Evolutionary conservation across 2,888 invertebrate genomes (phyloP), one percentile per base, ranked within the genome.

Genomic region (Tuberolachnus salignus): DNA sequence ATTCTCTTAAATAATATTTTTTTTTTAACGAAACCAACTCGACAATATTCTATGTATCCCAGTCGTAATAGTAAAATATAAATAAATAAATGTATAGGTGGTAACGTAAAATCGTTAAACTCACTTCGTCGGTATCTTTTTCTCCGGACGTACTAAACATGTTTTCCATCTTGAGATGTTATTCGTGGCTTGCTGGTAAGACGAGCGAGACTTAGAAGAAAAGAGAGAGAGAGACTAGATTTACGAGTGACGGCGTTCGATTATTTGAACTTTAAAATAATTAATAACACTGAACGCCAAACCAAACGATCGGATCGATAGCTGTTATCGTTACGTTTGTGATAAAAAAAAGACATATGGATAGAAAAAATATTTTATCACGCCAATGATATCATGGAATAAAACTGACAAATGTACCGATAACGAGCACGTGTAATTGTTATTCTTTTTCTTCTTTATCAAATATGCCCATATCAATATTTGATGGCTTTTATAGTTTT

Each of bases 111-210:
- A 70, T 21, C 3, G 42, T 55, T 42, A 14, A 34, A 82, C 85
- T 87, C 86, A 92, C 92, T 89, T 92, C 91, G 86, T 92, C 92
- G 84, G 91, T 90, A 80, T 88, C 88, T 83, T 88, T 89, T 84
- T 90, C 85, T 83, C 88, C 87, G 84, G 86, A 86, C 84, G 86
- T 83, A 83, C 88, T 86, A 81, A 86, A 86, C n/a, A 86, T 86
- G 66, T 85, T 84, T 73, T 83, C 82, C 64, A 83, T 84, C 81
- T 83, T 84, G 34, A 49, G 42, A 10, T 72, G 61, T 19, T 10
- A 8, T 4, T 34, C 14, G 21, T 51, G 53, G 16, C 61, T 21
- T 6, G 34, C 61, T n/a, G 1, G 46, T 13, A 26, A 26, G 26
- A 46, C 13, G 72, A 72, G n/a, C n/a, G n/a, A n/a, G n/a, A n/a